Base-by-base conservation (phyloP, 2,888 invertebrate genomes). In the Andrena chrysosceles region DNA sequence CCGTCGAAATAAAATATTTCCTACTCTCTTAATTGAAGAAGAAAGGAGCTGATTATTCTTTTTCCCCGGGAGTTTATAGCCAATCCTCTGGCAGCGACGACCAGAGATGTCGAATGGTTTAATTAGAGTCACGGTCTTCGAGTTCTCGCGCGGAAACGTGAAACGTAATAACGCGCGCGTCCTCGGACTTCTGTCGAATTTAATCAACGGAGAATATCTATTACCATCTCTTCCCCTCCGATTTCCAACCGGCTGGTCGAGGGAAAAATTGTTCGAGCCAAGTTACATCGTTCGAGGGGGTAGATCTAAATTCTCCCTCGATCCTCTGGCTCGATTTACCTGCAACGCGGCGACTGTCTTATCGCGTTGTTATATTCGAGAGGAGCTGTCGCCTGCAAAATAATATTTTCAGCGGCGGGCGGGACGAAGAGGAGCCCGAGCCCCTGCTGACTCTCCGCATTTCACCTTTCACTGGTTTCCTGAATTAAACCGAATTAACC, bases 401-500 rank as follows among this genome's bases (percentile, higher is more conserved):
- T 49, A 23, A 33, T 49, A 52, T 35, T 52, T 7, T 16, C 59
- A 35, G 6, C n/a, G 60, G 16, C 60, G 5, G 20, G 10, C 42
- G 10, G 10, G 4, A 10, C 33, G 26, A 59, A 31, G 42, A 31
- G 5, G 23, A n/a, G 7, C 23, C 23, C 3, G 13, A 10, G n/a
- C 7, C 4, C 6, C n/a, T 4, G 42, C 10, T 23, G 54, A 52
- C n/a, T 10, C 48, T 23, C 23, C 31, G 20, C 8, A n/a, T 13
- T 56, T 29, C 23, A 6, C 1, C 20, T 3, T 26, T n/a, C n/a
- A 13, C n/a, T 10, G 16, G 16, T 5, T 7, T 16, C 23, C 29
- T 49, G 54, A 81, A 74, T 81, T 23, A 62, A 48, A 64, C 8
- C 31, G 79, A 81, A 79, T 78, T 79, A 81, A 81, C 68, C 33